Conservation (phyloP, 1,140 invertebrate species). For the Apis cerana region DNA sequence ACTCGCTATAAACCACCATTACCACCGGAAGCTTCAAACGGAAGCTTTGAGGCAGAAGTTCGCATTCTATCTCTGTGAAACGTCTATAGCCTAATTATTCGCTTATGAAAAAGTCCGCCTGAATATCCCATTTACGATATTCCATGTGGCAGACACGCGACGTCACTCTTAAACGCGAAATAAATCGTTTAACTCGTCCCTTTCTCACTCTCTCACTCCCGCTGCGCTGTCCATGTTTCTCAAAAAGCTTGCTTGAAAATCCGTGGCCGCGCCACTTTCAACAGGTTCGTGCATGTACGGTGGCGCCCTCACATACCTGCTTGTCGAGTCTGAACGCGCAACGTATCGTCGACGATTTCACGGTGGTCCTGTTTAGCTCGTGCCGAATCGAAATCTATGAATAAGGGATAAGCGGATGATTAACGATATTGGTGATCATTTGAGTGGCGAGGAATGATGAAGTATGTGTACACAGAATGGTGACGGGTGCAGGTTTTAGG, state of each 20-base stretch:
- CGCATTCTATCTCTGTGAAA: constrained; percentile 19
- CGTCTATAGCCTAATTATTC: constrained; percentile 42
- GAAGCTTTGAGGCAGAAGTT: constrained; percentile 35
- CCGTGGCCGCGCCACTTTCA: not conserved
- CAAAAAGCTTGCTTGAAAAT: constrained; percentile 3
- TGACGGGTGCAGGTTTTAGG: not conserved
- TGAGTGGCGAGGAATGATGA: constrained; percentile 3
- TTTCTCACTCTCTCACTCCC: too few relatives aligned
- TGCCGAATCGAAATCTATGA: constrained; percentile 4
- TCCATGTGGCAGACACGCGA: constrained; percentile 33
- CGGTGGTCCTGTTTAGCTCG: not conserved
- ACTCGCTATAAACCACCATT: not conserved
- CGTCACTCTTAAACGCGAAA: constrained; percentile 38
- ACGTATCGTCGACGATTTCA: constrained; percentile 3
- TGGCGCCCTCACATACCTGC: not conserved
- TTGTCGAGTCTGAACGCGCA: not conserved
- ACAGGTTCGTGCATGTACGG: not conserved
- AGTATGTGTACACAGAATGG: not conserved
- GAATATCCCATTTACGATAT: constrained; percentile 41
- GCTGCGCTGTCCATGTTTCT: too few relatives aligned
- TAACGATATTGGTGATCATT: constrained; percentile 16
- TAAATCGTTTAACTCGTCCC: constrained; percentile 10
- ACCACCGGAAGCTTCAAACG: not conserved
- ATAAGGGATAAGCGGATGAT: constrained; percentile 24
- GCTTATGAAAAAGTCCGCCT: constrained; percentile 28